phyloP scores from a whole-genome alignment of 2,888 invertebrate species.

The Melinaea marsaeus region DNA sequence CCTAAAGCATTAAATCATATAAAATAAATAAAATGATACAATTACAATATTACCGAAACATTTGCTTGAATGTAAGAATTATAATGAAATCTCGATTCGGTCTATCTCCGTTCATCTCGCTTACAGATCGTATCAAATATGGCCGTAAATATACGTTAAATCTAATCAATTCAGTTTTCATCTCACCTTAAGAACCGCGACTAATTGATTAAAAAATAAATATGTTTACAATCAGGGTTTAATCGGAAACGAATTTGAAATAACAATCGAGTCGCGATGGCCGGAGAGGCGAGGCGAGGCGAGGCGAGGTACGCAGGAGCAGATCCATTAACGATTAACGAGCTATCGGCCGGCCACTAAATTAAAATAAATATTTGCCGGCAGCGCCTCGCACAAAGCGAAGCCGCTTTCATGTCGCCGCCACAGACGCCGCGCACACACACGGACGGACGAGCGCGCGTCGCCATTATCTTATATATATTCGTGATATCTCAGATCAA shows the following conservation, averaged over 20 bases:
- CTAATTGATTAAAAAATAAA: constrained; percentile 28
- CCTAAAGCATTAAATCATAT: constrained; percentile 5
- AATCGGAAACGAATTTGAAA: constrained; percentile 30
- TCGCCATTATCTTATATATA: constrained; percentile 11
- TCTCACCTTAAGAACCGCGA: constrained; percentile 23
- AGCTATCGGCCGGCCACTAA: constrained; percentile 70
- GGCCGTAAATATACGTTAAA: constrained; percentile 18
- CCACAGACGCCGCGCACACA: constrained; percentile 64
- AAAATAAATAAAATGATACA: background rate
- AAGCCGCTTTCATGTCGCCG: constrained; percentile 65
- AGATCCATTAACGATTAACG: constrained; percentile 75
- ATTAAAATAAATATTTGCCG: constrained; percentile 78
- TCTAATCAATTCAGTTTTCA: constrained; percentile 23
- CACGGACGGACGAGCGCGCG: constrained; percentile 39
- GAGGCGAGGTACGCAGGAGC: constrained; percentile 49
- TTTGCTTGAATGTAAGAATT: constrained; percentile 4
- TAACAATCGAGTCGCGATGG: constrained; percentile 38
- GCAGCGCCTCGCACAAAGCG: constrained; percentile 63
- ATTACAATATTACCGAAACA: background rate
- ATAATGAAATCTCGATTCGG: background rate
- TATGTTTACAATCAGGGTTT: constrained; percentile 22
- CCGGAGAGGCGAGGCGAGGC: constrained; percentile 34
- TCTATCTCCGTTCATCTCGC: constrained; percentile 9
- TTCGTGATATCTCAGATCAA: constrained; percentile 12
- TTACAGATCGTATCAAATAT: background rate